Conservation (phyloP, 2,888 invertebrate species). For the Palloptera scutellata region DNA sequence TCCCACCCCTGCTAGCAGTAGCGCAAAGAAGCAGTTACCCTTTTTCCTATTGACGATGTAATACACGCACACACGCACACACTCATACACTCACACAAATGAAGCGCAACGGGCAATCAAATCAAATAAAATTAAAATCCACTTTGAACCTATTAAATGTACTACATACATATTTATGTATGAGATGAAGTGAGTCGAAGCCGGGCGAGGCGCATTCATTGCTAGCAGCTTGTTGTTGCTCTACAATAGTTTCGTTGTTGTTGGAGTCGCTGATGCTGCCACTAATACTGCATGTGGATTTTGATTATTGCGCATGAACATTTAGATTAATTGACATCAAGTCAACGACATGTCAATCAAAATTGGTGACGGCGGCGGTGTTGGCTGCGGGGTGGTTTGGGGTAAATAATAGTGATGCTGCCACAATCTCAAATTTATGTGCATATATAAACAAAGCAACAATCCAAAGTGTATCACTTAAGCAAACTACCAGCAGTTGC, state of each 20-base stretch:
- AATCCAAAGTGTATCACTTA: no score
- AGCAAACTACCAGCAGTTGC: background rate
- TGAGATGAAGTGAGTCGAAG: background rate
- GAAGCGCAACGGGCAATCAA: constrained; percentile 48
- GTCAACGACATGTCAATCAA: constrained; percentile 65
- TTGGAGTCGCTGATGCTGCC: constrained; percentile 4
- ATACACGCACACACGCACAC: no score
- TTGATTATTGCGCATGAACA: constrained; percentile 45
- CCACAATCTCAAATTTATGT: background rate
- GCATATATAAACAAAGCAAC: no score
- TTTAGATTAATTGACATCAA: constrained; percentile 60
- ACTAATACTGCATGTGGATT: constrained; percentile 26
- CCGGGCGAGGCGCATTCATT: background rate
- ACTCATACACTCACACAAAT: constrained; percentile 14
- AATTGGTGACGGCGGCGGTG: constrained; percentile 25
- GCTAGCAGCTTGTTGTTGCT: constrained; percentile 7
- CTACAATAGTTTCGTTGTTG: background rate
- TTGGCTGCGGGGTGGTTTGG: constrained; percentile 13
- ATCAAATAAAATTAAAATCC: constrained; percentile 62
- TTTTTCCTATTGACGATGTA: no score
- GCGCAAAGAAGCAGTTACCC: constrained; percentile 10
- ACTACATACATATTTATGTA: constrained; percentile 12
- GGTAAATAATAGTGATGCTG: background rate
- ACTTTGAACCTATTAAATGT: constrained; percentile 60
- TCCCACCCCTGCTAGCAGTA: constrained; percentile 19